Conservation (phyloP, 2,797 vertebrate species). For the Leuciscus waleckii region DNA sequence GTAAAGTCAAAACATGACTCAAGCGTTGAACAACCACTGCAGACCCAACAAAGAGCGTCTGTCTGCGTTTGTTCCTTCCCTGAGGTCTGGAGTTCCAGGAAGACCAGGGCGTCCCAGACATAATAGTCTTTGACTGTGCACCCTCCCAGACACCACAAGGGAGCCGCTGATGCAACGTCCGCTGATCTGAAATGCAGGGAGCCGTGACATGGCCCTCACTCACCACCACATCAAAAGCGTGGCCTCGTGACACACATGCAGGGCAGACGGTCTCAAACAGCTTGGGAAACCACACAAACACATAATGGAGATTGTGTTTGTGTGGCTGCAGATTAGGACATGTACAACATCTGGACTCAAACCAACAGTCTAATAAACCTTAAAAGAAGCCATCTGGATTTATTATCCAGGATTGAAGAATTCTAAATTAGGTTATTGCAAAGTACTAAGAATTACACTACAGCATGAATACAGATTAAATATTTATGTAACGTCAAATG, state of each 20-base stretch:
- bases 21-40: conserved; percentile 67
- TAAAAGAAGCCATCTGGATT: neutral
- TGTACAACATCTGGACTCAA: conserved; percentile 39
- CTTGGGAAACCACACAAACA: conserved; percentile 30
- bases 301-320: neutral
- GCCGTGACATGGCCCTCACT: conserved; percentile 72
- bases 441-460: neutral
- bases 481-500: neutral
- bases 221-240: conserved; percentile 78
- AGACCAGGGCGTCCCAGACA: conserved; percentile 76
- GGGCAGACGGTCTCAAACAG: conserved; percentile 32
- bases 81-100: conserved; percentile 79
- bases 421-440: neutral
- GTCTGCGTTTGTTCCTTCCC: conserved; percentile 80
- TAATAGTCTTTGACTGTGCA: conserved; percentile 81
- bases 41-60: conserved; percentile 77
- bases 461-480: neutral
- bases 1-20: conserved; percentile 53
- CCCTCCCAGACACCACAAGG: conserved; percentile 80
- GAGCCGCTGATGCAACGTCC: conserved; percentile 79
- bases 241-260: conserved; percentile 67
- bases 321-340: neutral
- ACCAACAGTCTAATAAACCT: conserved; percentile 30
- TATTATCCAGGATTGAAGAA: neutral
- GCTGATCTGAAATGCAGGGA: conserved; percentile 77